Evolutionary conservation across 2,797 vertebrate species (phyloP).

Genomic region (Hoplostethus atlanticus): DNA sequence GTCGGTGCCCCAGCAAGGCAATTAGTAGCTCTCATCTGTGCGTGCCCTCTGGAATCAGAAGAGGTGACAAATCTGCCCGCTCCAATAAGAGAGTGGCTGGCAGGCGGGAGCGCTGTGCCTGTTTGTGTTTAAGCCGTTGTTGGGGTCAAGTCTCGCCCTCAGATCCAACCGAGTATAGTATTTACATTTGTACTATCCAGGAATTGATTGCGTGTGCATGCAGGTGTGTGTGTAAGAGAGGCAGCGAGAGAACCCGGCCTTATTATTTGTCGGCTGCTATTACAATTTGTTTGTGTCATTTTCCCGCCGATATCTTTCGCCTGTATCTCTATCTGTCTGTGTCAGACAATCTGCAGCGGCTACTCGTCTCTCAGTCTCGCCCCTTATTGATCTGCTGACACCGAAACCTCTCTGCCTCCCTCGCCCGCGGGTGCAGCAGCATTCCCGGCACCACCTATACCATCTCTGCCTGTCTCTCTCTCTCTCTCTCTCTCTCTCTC

Average conservation of each 20-base stretch:
- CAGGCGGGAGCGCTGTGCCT: conserved; percentile 16
- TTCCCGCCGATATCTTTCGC: conserved; percentile 31
- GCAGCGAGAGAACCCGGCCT: conserved; percentile 7
- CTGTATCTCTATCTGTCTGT: conserved; percentile 35
- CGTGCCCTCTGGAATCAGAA: conserved; percentile 59
- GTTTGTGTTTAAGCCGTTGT: conserved; percentile 28
- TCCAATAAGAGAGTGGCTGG: conserved; percentile 58
- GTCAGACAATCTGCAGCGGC: conserved; percentile 56
- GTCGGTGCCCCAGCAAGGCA: conserved; percentile 64
- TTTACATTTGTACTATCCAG: conserved; percentile 28
- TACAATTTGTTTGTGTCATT: conserved; percentile 22
- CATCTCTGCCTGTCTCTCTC: conserved; percentile 22
- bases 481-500: conserved; percentile 1
- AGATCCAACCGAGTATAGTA: conserved; percentile 2
- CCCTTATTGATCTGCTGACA: conserved; percentile 72
- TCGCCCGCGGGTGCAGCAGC: conserved; percentile 29
- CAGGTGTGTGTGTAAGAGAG: background rate
- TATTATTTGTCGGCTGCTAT: conserved; percentile 32
- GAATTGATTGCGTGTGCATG: conserved; percentile 1
- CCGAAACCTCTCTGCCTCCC: conserved; percentile 38
- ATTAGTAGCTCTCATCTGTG: conserved; percentile 72
- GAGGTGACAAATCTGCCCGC: conserved; percentile 62
- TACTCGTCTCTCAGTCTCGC: conserved; percentile 40
- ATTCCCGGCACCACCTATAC: conserved; percentile 56
- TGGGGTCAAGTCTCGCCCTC: conserved; percentile 28